Evolutionary conservation across 1,140 invertebrate species (phyloP), one percentile per base, ranked within the genome.

Genomic region (Drosophila rhopaloa): DNA sequence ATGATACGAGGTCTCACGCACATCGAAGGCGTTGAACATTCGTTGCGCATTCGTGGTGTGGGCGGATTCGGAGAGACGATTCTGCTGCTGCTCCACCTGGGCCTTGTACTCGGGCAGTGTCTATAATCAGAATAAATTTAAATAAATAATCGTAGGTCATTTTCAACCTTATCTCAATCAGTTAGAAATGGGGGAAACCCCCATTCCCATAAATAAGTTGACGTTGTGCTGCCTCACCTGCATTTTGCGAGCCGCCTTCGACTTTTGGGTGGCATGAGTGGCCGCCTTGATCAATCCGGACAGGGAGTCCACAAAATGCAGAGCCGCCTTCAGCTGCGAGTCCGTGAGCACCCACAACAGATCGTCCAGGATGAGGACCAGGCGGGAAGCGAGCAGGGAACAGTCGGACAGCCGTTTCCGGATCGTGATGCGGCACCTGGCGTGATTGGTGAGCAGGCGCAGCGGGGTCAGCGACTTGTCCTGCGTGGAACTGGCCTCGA

Each of bases 321-420:
- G 94, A 37, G 98, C 98, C 37, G 98, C 98, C 81, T 98, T 96
- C 13, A 99, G 93, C 93, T 99, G 99, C 0, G 98, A 97, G 93
- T 99, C 98, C 3, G 98, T 99, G 47, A 99, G 93, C 29, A 99
- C 98, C 98, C 99, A 99, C n/a, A 99, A 93, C 35, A 99, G 93
- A 92, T 99, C 98, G 93, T 99, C 98, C 50, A 99, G 94, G 76
- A 99, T 96, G 19, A 99, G 94, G 55, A 98, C 96, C 47, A 99
- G 93, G 48, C 98, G 95, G 46, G 98, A 99, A 7, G 97, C 97
- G 76, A 99, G 94, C 37, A 99, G 95, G 79, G 97, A 96, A 93
- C 97, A 99, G 93, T 99, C 99, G 0, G 86, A 61, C 6, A 92
- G 43, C 90, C 96, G 95, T 93, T 99, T 99, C 91, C 99, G 99